phyloP scores from a whole-genome alignment of 2,113 vertebrate genomes.

The Xyliphius kryptos region DNA sequence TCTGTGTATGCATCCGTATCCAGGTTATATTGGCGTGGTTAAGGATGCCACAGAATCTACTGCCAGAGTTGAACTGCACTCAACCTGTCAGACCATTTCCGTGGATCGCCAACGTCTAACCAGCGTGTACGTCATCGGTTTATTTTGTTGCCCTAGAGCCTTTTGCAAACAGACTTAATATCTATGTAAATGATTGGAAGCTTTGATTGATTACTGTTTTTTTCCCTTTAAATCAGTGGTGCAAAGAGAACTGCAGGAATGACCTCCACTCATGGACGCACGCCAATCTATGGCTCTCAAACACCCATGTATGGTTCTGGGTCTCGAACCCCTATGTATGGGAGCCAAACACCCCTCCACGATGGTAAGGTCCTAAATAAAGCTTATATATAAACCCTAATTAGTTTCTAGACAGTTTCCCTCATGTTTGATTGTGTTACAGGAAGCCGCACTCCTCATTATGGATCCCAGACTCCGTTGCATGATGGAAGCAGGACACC shows the following conservation, averaged over 20 bases:
- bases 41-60: slow-evolving; percentile 93
- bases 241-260: slow-evolving; percentile 72
- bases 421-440: slow-evolving; percentile 9
- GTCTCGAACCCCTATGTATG: slow-evolving; percentile 89
- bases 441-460: slow-evolving; percentile 88
- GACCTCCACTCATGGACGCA: slow-evolving; percentile 78
- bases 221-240: slow-evolving; percentile 57
- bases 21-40: slow-evolving; percentile 90
- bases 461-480: slow-evolving; percentile 85
- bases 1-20: background rate
- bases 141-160: background rate
- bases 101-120: slow-evolving; percentile 87
- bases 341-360: slow-evolving; percentile 85
- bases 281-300: slow-evolving; percentile 88
- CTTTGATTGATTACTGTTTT: too few relatives aligned
- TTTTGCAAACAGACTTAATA: too few relatives aligned
- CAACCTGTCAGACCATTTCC: slow-evolving; percentile 94
- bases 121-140: slow-evolving; percentile 67
- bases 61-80: slow-evolving; percentile 84
- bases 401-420: too few relatives aligned
- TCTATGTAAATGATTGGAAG: too few relatives aligned
- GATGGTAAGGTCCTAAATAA: slow-evolving; percentile 68
- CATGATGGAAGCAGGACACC: slow-evolving; percentile 91
- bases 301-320: slow-evolving; percentile 88
- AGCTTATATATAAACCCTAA: too few relatives aligned